phyloP scores from a whole-genome alignment of 2,113 vertebrate species.

The Callipepla squamata region DNA sequence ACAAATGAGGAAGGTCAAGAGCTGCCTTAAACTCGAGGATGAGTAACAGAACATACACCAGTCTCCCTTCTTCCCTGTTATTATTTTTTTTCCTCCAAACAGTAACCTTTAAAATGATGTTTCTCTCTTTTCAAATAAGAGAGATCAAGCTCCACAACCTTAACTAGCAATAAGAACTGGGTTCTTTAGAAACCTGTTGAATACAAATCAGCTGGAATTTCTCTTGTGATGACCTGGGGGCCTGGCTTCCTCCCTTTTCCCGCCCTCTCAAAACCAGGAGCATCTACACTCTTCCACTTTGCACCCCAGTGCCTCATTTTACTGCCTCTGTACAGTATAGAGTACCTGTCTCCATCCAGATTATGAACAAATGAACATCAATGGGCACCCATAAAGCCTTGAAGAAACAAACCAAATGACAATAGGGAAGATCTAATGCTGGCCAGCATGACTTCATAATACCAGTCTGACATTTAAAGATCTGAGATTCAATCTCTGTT shows the following conservation, averaged over 20 bases:
- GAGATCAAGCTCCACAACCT: not conserved
- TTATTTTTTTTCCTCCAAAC: not conserved
- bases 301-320: not conserved
- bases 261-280: not conserved
- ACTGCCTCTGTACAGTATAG: not conserved
- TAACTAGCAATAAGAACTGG: not conserved
- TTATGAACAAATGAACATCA: not conserved
- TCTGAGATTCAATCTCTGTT: not conserved
- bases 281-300: not conserved
- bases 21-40: not conserved
- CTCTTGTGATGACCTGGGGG: not conserved
- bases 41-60: not conserved
- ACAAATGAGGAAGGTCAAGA: not conserved
- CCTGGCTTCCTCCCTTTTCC: not conserved
- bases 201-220: not conserved
- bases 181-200: not conserved
- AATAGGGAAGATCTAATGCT: not conserved
- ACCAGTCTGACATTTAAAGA: not conserved
- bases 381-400: not conserved
- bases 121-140: not conserved
- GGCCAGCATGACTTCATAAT: not conserved
- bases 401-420: not conserved
- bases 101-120: not conserved
- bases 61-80: not conserved
- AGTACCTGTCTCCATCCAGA: rapidly evolving